phyloP scores from a whole-genome alignment of 2,113 vertebrate species.

The Turnix velox region DNA sequence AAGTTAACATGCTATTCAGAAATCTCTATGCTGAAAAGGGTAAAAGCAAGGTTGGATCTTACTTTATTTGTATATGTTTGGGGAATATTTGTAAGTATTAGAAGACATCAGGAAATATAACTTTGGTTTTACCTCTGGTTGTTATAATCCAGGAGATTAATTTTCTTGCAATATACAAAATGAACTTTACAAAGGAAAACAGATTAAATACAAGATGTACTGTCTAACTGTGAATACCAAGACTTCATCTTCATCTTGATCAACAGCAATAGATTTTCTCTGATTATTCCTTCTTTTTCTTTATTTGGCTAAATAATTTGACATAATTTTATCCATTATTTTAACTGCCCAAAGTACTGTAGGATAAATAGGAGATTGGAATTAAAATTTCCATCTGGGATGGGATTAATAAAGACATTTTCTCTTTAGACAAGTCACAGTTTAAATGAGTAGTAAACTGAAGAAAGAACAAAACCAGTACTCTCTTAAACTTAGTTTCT shows the following conservation, averaged over 20 bases:
- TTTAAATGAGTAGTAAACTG: not conserved
- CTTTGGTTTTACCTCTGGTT: not conserved
- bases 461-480: not conserved
- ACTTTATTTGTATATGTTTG: not conserved
- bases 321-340: not conserved
- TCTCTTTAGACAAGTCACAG: not conserved
- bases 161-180: not conserved
- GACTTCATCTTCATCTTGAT: not conserved
- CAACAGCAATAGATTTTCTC: not conserved
- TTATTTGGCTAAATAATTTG: no score
- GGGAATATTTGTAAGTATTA: not conserved
- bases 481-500: not conserved
- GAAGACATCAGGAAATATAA: not conserved
- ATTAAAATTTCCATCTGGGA: not conserved
- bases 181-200: not conserved
- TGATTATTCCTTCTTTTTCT: not conserved
- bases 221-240: not conserved
- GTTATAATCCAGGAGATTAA: not conserved
- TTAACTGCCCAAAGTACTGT: not conserved
- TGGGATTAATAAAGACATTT: not conserved
- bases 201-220: not conserved
- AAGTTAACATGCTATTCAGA: not conserved
- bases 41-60: not conserved
- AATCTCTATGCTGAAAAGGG: not conserved
- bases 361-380: not conserved